These are phyloP conservation scores for Peromyscus polionotus DNA, from an alignment of 2,113 vertebrate genomes.

Conservation along the genomic window DNA sequence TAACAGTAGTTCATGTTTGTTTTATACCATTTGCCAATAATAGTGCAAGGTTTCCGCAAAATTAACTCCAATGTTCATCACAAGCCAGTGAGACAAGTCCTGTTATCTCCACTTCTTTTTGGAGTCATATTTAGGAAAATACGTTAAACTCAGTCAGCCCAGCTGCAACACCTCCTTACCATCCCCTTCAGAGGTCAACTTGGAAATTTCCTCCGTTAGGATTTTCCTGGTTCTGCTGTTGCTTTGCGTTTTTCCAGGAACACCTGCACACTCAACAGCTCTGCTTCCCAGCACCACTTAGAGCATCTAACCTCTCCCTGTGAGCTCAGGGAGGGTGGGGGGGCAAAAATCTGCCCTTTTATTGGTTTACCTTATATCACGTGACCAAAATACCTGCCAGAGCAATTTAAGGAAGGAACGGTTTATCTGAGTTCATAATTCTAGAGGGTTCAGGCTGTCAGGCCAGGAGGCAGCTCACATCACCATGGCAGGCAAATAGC, in stretches of 20 bases:
- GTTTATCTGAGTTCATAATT: background rate
- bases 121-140: background rate
- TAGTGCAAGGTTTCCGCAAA: background rate
- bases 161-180: background rate
- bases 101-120: background rate
- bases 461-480: background rate
- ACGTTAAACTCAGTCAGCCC: background rate
- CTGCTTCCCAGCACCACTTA: background rate
- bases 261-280: background rate
- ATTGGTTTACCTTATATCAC: background rate
- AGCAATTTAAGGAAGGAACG: background rate
- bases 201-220: background rate
- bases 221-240: background rate
- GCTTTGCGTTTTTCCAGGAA: background rate
- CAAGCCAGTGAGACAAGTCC: background rate
- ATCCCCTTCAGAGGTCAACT: background rate
- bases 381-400: background rate
- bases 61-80: conserved; percentile 20
- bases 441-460: background rate
- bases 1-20: conserved; percentile 33
- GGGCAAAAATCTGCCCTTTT: too few species aligned
- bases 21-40: conserved; percentile 51
- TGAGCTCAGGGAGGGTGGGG: background rate
- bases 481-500: background rate
- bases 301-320: background rate